These are phyloP conservation scores for Carassius auratus DNA, from an alignment of 2,113 vertebrate species.

Conservation along the genomic window DNA sequence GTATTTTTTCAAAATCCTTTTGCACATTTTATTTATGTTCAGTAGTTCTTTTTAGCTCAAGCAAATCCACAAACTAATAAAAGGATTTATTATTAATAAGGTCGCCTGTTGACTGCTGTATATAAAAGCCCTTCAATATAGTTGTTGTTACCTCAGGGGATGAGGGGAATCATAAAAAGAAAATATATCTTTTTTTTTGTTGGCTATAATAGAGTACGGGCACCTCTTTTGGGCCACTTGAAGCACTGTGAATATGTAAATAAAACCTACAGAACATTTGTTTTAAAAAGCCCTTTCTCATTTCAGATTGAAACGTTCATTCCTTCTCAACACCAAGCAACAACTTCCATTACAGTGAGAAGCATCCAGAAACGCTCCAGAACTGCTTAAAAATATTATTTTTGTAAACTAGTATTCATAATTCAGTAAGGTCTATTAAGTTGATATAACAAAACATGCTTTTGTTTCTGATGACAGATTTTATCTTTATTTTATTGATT, in stretches of 20 bases:
- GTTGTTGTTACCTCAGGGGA: too few relatives aligned
- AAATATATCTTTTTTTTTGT: too few relatives aligned
- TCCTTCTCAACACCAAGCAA: neutral
- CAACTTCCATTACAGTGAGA: constrained; percentile 35
- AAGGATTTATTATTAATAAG: too few relatives aligned
- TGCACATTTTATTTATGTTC: too few relatives aligned
- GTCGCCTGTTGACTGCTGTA: too few relatives aligned
- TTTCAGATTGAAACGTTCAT: constrained; percentile 54
- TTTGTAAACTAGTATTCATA: neutral
- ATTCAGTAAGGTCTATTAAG: neutral
- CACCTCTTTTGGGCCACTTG: too few relatives aligned
- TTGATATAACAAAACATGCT: neutral
- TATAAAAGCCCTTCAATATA: too few relatives aligned
- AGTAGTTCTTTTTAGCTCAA: too few relatives aligned
- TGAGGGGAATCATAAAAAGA: too few relatives aligned
- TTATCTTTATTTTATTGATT: neutral
- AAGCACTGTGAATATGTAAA: neutral
- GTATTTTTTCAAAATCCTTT: too few relatives aligned
- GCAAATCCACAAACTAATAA: too few relatives aligned
- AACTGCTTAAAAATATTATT: neutral
- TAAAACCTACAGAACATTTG: neutral
- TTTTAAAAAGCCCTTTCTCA: neutral
- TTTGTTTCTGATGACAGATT: neutral
- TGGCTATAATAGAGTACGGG: too few relatives aligned
- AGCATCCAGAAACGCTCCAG: constrained; percentile 46